Base-by-base conservation (phyloP, 2,888 invertebrate species). In the Archaeoteleia sp. region DNA sequence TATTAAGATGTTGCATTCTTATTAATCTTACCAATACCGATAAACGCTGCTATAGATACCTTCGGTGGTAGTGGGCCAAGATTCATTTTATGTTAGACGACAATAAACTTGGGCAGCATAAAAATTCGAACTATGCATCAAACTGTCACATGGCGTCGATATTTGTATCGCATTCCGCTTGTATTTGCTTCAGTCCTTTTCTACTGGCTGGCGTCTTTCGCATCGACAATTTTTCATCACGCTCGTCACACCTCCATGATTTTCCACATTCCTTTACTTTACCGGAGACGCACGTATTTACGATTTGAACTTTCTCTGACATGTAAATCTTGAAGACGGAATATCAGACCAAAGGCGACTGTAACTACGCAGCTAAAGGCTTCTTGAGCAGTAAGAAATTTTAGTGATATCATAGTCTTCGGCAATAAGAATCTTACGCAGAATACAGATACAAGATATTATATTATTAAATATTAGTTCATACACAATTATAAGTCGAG, bases 61-160 rank as follows among this genome's bases (percentile, higher is more conserved):
- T 29, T 43, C 53, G 25, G 15, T 49, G 48, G 32, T 30, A 43
- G 40, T 27, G 37, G 32, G 25, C 71, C 65, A 71, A 67, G 68
- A 73, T 74, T 72, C 74, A 72, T 72, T 68, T 66, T 65, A 48
- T 42, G 60, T 37, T 57, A 68, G 65, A 58, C 55, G 60, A 68
- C 73, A 74, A 74, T 73, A 73, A 74, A 73, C 71, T 72, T 69
- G 68, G 61, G 62, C 49, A 58, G 62, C 67, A 68, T 68, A 62
- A 71, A 74, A 73, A 74, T 73, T 74, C 65, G 66, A 73, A 70
- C 73, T 70, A 73, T 73, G 66, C 60, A 74, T 74, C 74, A 74
- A 73, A 70, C 67, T 72, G 74, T 74, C 73, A 70, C 66, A 69
- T 65, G 71, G 65, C 65, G 68, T 71, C 67, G 60, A 63, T 63